phyloP scores from a whole-genome alignment of 2,797 vertebrate genomes.

The Taenioides sp. region DNA sequence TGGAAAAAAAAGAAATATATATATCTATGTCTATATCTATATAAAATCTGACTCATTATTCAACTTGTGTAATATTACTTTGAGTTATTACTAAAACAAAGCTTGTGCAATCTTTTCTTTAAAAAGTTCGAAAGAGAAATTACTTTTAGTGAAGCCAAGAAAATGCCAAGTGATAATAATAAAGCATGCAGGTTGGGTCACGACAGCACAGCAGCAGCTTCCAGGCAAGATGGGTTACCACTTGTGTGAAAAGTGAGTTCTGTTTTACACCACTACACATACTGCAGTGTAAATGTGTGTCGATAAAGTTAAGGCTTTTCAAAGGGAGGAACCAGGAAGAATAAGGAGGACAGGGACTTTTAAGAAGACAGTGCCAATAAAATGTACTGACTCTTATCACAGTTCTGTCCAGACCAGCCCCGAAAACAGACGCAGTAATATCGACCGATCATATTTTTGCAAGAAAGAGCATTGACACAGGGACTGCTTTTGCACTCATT shows the following conservation, averaged over 20 bases:
- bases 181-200: conserved; percentile 52
- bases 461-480: conserved; percentile 92
- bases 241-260: conserved; percentile 43
- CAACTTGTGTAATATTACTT: neutral
- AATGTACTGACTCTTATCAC: conserved; percentile 97
- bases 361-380: conserved; percentile 23
- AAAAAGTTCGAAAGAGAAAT: conserved; percentile 34
- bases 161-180: conserved; percentile 14
- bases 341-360: conserved; percentile 8
- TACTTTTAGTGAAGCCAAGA: conserved; percentile 30
- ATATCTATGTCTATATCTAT: no score
- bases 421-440: conserved; percentile 97
- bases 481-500: conserved; percentile 93
- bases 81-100: neutral
- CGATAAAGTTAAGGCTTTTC: conserved; percentile 36
- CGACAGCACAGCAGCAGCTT: conserved; percentile 28
- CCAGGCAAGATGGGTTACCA: conserved; percentile 44
- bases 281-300: conserved; percentile 14
- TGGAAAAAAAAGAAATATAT: conserved; percentile 51
- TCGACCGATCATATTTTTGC: conserved; percentile 99
- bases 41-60: no score
- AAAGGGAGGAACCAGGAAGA: conserved; percentile 22
- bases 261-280: conserved; percentile 33
- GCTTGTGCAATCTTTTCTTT: conserved; percentile 30
- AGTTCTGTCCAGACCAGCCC: conserved; percentile 96